Evolutionary conservation across 1,140 invertebrate species (phyloP).

Genomic region (Sitobion miscanthi): DNA sequence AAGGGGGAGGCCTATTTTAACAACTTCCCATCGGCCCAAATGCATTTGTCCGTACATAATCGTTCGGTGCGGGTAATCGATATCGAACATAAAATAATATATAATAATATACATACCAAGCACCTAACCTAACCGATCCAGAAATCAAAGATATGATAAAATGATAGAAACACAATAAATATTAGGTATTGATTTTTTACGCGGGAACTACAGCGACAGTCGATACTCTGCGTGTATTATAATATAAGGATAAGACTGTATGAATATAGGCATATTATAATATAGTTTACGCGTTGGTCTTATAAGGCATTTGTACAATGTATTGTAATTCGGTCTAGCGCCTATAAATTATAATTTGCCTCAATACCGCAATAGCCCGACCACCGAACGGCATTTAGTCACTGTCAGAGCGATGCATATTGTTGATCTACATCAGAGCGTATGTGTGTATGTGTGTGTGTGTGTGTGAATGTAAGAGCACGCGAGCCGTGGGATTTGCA

Average conservation of each 20-base stretch:
- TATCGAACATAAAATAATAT: background rate
- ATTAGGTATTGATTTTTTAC: constrained; percentile 1
- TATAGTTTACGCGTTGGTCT: background rate
- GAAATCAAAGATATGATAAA: background rate
- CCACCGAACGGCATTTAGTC: background rate
- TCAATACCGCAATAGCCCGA: background rate
- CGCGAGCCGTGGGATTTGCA: constrained; percentile 24
- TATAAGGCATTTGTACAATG: background rate
- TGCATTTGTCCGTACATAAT: background rate
- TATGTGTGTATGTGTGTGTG: background rate
- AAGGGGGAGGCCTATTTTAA: background rate
- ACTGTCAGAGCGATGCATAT: background rate
- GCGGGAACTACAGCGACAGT: background rate
- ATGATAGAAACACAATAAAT: background rate
- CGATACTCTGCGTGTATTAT: too few relatives aligned
- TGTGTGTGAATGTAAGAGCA: background rate
- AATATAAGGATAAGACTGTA: background rate
- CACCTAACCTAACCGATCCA: background rate
- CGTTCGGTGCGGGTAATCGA: background rate
- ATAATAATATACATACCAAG: background rate
- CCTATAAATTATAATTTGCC: background rate
- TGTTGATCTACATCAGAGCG: background rate
- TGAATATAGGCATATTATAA: background rate
- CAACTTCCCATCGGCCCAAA: background rate
- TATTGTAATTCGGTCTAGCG: background rate